Percentiles rank a stretch among this genome's conserved stretches.
Evolutionary conservation across 1,140 invertebrate species (phyloP).

Genomic region (Cotesia typhae): DNA sequence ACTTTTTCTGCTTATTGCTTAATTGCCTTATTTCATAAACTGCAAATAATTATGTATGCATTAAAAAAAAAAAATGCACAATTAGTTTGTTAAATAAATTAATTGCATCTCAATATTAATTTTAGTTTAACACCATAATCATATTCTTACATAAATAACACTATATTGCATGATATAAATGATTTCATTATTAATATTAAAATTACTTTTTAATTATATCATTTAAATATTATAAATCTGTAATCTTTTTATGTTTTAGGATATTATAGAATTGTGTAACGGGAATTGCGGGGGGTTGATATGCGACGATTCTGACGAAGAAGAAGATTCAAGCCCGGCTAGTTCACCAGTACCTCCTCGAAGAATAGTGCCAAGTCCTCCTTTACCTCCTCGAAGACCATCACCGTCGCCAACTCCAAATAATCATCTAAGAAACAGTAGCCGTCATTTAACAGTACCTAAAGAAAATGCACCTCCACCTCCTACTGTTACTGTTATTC

Average conservation of each 20-base stretch:
- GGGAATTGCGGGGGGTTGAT: slow-evolving; percentile 56
- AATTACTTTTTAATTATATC: background rate
- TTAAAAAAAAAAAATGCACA: background rate
- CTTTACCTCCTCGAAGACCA: slow-evolving; percentile 72
- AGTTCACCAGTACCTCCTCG: slow-evolving; percentile 59
- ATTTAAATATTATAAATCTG: background rate
- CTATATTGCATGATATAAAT: no score
- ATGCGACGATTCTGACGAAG: slow-evolving; percentile 60
- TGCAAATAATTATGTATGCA: slow-evolving; percentile 5
- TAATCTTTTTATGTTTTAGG: slow-evolving; percentile 51
- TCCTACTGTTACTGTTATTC: slow-evolving; percentile 55
- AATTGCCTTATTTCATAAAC: slow-evolving; percentile 23
- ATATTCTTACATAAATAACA: no score
- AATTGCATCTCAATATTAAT: no score
- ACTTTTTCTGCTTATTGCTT: slow-evolving; percentile 28
- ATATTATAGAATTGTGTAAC: slow-evolving; percentile 63
- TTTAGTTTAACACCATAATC: no score
- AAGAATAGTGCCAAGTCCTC: slow-evolving; percentile 67
- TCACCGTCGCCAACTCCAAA: slow-evolving; percentile 67
- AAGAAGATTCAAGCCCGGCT: slow-evolving; percentile 68
- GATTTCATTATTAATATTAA: background rate
- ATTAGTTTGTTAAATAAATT: no score
- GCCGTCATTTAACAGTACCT: slow-evolving; percentile 63
- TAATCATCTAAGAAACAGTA: slow-evolving; percentile 51
- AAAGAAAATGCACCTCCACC: slow-evolving; percentile 66